phyloP scores from a whole-genome alignment of 2,113 vertebrate species.

The Cyprinodon brontotheroides region DNA sequence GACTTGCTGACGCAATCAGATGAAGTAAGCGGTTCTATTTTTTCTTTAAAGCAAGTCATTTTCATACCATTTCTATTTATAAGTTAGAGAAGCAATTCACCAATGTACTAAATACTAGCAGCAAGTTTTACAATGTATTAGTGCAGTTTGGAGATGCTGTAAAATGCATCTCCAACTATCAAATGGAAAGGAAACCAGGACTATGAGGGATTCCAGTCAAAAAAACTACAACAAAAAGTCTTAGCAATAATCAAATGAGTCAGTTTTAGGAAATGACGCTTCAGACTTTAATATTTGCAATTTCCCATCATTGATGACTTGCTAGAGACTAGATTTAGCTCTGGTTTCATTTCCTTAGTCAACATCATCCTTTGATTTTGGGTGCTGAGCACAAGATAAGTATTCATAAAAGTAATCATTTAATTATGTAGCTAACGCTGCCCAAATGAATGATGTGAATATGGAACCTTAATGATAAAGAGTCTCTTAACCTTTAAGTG shows the following conservation, averaged over 20 bases:
- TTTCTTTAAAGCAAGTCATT: background rate
- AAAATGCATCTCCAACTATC: background rate
- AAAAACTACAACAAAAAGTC: background rate
- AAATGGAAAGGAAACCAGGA: background rate
- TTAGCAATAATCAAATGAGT: background rate
- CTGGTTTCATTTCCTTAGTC: background rate
- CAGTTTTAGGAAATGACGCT: background rate
- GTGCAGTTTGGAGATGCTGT: too few relatives aligned
- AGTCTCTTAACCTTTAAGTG: too few relatives aligned
- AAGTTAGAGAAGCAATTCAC: background rate
- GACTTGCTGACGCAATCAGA: conserved; percentile 25
- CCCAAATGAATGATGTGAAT: background rate
- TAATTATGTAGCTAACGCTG: background rate
- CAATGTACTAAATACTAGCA: background rate
- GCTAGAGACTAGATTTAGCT: background rate
- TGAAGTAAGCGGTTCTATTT: background rate
- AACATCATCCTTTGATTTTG: background rate
- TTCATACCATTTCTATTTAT: background rate
- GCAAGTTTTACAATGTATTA: background rate
- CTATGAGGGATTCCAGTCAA: background rate
- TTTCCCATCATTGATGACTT: background rate
- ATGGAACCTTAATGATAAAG: too few relatives aligned
- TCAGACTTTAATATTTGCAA: background rate
- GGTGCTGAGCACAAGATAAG: background rate
- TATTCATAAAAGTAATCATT: background rate